phyloP scores from a whole-genome alignment of 92 coral and sea anemone genomes.

The Bergia sp. region DNA sequence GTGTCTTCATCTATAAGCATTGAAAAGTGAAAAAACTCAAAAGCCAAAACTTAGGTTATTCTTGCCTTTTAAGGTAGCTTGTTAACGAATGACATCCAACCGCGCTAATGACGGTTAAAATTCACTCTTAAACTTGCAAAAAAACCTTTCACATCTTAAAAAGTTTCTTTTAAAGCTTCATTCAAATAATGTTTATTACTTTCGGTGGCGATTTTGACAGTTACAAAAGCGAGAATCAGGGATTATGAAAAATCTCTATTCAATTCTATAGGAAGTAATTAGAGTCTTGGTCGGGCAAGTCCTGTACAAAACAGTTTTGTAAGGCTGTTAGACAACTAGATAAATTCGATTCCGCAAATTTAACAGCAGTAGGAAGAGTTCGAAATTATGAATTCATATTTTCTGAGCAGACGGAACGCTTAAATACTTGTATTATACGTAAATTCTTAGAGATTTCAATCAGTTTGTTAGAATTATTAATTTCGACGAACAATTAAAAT shows the following conservation, averaged over 20 bases:
- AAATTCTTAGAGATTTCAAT: conserved; percentile 17
- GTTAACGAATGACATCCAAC: not conserved
- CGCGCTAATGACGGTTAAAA: not conserved
- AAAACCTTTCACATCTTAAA: not conserved
- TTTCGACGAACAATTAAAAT: conserved; percentile 16
- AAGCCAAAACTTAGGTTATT: not conserved
- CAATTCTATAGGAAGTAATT: conserved; percentile 28
- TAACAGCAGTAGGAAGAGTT: not conserved
- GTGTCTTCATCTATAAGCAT: not conserved
- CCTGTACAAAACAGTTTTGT: not conserved
- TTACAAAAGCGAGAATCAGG: conserved; percentile 6
- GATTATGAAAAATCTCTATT: conserved; percentile 1
- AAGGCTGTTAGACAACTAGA: conserved; percentile 15
- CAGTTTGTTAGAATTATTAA: conserved; percentile 17
- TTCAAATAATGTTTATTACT: not conserved
- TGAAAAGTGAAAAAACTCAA: not conserved
- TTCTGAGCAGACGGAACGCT: not conserved
- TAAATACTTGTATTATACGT: not conserved
- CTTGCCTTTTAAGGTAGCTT: not conserved
- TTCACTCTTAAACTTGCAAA: not conserved
- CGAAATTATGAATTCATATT: not conserved
- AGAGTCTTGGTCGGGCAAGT: not conserved
- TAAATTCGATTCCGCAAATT: not conserved
- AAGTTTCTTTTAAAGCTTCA: conserved; percentile 6
- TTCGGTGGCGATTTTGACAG: conserved; percentile 24